Percentiles rank a stretch among this genome's conserved stretches.
Conservation (phyloP, 2,113 vertebrate genomes). For the Sphaerodactylus townsendi region DNA sequence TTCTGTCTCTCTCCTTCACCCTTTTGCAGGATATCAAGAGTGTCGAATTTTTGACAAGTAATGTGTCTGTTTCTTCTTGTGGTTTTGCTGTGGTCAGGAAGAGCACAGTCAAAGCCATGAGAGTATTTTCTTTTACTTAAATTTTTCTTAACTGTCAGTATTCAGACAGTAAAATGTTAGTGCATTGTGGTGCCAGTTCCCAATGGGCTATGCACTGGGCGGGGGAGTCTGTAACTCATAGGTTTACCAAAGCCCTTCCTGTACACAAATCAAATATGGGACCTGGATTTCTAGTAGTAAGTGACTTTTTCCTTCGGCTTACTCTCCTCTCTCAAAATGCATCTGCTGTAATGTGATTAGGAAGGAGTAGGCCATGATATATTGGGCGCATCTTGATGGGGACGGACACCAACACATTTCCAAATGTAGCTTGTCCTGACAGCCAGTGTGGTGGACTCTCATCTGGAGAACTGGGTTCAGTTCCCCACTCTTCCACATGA, state of each 20-base stretch:
- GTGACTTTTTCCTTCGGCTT: not conserved
- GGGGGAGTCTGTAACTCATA: not conserved
- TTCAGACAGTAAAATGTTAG: not conserved
- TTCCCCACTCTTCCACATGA: too few relatives aligned
- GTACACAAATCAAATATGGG: not conserved
- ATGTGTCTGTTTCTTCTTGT: not conserved
- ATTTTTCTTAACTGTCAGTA: too few relatives aligned
- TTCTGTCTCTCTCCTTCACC: not conserved
- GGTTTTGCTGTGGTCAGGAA: not conserved
- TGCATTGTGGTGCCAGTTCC: not conserved
- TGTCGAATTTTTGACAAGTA: not conserved
- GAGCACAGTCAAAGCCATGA: not conserved
- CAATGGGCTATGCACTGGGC: not conserved
- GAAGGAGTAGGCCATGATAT: not conserved
- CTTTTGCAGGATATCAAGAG: not conserved
- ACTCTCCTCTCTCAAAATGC: not conserved
- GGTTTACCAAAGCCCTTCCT: not conserved
- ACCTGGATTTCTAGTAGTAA: not conserved
- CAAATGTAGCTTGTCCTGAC: not conserved
- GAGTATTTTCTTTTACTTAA: too few relatives aligned
- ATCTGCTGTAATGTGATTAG: not conserved
- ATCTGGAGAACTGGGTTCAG: too few relatives aligned
- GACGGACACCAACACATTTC: fast-evolving
- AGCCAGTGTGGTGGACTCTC: too few relatives aligned
- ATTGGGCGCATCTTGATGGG: fast-evolving